Conservation (phyloP, 2,113 vertebrate species). For the Falco punctatus region DNA sequence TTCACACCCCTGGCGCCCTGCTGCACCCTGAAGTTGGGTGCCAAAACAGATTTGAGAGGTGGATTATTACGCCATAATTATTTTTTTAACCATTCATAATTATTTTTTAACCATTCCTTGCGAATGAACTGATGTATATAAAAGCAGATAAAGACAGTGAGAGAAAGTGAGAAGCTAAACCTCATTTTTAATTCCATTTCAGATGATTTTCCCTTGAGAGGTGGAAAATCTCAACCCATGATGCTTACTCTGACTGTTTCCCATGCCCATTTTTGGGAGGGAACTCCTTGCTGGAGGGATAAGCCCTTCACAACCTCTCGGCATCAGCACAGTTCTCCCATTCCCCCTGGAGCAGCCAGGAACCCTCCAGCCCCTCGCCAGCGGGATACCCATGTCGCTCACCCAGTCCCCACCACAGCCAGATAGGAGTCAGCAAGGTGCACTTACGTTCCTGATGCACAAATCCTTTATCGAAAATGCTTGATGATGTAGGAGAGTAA, state of each 20-base stretch:
- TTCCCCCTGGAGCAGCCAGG: background rate
- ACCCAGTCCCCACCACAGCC: background rate
- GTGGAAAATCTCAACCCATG: accelerated
- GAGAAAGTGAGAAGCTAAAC: background rate
- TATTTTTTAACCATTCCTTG: background rate
- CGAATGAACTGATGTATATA: background rate
- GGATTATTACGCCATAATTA: background rate
- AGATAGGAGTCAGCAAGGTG: background rate
- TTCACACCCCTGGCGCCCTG: background rate
- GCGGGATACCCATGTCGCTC: background rate
- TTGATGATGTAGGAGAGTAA: background rate
- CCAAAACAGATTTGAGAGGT: background rate
- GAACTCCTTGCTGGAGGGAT: background rate
- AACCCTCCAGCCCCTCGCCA: background rate
- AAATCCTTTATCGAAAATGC: background rate
- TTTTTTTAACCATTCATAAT: background rate
- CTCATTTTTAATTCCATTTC: background rate
- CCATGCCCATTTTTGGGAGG: accelerated
- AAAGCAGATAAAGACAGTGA: background rate
- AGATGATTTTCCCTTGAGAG: background rate
- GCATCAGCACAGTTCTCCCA: background rate
- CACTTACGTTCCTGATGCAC: background rate
- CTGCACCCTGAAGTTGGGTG: background rate
- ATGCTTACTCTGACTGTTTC: background rate
- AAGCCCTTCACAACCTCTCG: background rate